Evolutionary conservation across 2,113 vertebrate species (phyloP), one percentile per base, ranked within the genome.

Genomic region (Dipodomys merriami): DNA sequence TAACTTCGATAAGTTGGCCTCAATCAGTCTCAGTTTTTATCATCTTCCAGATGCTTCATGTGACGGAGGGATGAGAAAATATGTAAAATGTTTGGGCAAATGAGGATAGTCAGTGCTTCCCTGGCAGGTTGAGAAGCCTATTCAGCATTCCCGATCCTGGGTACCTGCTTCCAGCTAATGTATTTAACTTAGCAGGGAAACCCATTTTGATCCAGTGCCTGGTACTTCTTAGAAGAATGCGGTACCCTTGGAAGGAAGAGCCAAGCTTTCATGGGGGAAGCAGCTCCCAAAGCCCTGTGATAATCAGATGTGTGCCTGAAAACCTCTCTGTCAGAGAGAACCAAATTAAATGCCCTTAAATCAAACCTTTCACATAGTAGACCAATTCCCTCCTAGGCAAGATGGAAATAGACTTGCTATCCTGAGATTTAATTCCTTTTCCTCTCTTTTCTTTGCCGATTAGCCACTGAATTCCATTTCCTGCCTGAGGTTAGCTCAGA

Each of bases 321-420:
- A 94, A 89, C 30, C n/a, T 80, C 81, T 84, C 77, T 29, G 4
- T 89, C 0, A 5, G 53, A 91, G 71, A 91, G 65, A 92, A 80
- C 72, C 86, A 86, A 91, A 95, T 86, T 92, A 95, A 95, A 86
- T 92, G 86, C 44, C 46, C 57, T 88, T 86, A 93, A 92, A 86
- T 86, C 62, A 91, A 83, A 93, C 74, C 85, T 90, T 86, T 95
- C 76, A 78, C 62, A 73, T 74, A 88, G 29, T 33, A 62, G 77
- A 57, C 83, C 71, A 53, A 35, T 65, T n/a, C 68, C 57, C 53
- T 95, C 73, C 83, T 78, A 83, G 91, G 80, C 83, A 89, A 76
- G 68, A 78, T 84, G 62, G 73, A 89, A 91, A 91, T 77, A 90
- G 65, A 62, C 74, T 91, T 35, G 62, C 30, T 69, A 23, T 68